These are phyloP conservation scores for Opisthocomus hoazin DNA, from an alignment of 2,113 vertebrate species.

Conservation along the genomic window DNA sequence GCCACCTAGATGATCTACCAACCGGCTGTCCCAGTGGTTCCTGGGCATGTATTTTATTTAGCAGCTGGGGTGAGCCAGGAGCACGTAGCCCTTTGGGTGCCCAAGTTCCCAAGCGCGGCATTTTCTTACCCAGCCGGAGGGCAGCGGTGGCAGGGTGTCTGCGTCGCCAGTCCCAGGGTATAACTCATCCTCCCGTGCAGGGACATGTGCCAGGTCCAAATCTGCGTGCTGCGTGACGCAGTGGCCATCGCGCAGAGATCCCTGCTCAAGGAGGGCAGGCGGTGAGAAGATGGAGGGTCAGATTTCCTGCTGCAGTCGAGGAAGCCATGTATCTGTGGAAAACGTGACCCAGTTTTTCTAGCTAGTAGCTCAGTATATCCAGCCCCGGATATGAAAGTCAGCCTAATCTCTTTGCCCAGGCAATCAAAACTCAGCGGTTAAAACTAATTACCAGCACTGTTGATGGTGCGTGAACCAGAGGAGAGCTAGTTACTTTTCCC, in stretches of 20 bases:
- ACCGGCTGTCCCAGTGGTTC: neutral
- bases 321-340: neutral
- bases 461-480: slow-evolving; percentile 18
- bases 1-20: neutral
- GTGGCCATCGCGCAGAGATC: neutral
- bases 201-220: accelerated
- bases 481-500: slow-evolving; percentile 4
- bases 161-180: accelerated
- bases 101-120: neutral
- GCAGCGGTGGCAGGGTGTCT: accelerated
- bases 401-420: neutral
- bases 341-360: neutral
- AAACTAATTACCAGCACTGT: slow-evolving; percentile 31
- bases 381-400: neutral
- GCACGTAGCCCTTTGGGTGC: accelerated
- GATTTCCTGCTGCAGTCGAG: neutral
- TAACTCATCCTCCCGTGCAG: neutral
- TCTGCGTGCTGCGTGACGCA: accelerated
- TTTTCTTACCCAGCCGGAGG: neutral
- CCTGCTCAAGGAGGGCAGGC: accelerated
- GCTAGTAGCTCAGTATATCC: neutral
- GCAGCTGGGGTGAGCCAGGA: neutral
- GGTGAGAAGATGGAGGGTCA: accelerated
- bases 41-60: accelerated
- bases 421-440: slow-evolving; percentile 32